phyloP scores from a whole-genome alignment of 2,888 invertebrate species.

The Alcis repandata region DNA sequence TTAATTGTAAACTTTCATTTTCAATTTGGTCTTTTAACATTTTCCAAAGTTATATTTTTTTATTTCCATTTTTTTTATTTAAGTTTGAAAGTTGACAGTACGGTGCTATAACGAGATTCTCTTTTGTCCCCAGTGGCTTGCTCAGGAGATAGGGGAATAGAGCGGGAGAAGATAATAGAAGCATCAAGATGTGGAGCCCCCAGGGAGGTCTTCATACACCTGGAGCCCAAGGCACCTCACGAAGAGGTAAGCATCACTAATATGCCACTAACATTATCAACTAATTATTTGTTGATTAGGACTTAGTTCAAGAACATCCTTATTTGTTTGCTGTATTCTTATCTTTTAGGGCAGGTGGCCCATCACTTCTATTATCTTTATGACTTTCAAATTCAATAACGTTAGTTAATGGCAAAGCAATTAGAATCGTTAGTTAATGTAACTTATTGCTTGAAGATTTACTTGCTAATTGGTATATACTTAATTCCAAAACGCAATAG shows the following conservation, averaged over 20 bases:
- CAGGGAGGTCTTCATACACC: constrained; percentile 73
- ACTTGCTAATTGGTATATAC: constrained; percentile 7
- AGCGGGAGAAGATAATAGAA: constrained; percentile 69
- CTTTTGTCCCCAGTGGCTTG: constrained; percentile 69
- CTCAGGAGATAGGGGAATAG: constrained; percentile 61
- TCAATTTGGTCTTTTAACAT: too few relatives aligned
- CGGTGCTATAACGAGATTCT: constrained; percentile 17
- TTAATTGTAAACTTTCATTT: too few relatives aligned
- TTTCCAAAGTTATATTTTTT: too few relatives aligned
- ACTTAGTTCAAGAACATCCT: too few relatives aligned
- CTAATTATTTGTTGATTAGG: too few relatives aligned
- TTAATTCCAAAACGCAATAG: constrained; percentile 37
- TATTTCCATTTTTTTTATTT: background rate
- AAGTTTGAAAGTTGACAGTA: background rate
- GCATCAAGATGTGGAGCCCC: constrained; percentile 77
- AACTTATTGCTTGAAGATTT: background rate
- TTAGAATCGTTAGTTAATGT: too few relatives aligned
- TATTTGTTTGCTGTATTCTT: too few relatives aligned
- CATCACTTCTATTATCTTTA: background rate
- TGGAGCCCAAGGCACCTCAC: constrained; percentile 67
- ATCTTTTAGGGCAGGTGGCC: too few relatives aligned
- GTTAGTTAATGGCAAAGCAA: too few relatives aligned
- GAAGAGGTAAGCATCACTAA: constrained; percentile 66
- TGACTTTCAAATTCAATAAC: too few relatives aligned
- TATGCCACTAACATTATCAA: too few relatives aligned